Conservation (phyloP, 1,140 invertebrate species). For the Glomeris maerens region DNA sequence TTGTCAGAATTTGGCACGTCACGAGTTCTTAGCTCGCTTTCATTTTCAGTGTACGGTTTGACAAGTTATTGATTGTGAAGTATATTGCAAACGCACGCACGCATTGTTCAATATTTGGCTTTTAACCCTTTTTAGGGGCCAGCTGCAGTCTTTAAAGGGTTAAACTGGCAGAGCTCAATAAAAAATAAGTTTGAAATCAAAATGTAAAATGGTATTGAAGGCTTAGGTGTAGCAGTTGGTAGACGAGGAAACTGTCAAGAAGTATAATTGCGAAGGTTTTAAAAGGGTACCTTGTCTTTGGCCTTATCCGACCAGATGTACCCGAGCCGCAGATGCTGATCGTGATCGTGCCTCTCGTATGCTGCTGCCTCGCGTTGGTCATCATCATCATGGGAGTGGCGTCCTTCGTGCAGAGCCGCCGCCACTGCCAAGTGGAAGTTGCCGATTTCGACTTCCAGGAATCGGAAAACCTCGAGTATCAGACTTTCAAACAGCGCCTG, state of each 20-base stretch:
- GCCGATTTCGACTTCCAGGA: constrained; percentile 18
- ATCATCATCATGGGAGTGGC: constrained; percentile 14
- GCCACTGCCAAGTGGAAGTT: constrained; percentile 12
- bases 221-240: neutral
- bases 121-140: no score
- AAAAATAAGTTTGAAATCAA: no score
- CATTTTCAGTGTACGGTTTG: no score
- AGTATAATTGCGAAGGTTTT: neutral
- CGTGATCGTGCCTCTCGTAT: constrained; percentile 15
- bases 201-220: neutral
- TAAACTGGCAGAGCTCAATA: no score
- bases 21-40: no score
- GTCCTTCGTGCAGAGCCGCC: constrained; percentile 13
- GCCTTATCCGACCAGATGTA: constrained; percentile 6
- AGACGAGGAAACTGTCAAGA: no score
- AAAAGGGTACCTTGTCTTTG: neutral
- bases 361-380: constrained; percentile 11
- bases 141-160: no score
- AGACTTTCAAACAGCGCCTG: neutral
- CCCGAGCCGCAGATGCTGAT: constrained; percentile 12
- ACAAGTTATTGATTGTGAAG: no score
- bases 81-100: no score
- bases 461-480: constrained; percentile 8
- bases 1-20: no score
- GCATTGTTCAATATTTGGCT: no score